Base-by-base conservation (phyloP, 2,797 vertebrate species). In the Anableps anableps region DNA sequence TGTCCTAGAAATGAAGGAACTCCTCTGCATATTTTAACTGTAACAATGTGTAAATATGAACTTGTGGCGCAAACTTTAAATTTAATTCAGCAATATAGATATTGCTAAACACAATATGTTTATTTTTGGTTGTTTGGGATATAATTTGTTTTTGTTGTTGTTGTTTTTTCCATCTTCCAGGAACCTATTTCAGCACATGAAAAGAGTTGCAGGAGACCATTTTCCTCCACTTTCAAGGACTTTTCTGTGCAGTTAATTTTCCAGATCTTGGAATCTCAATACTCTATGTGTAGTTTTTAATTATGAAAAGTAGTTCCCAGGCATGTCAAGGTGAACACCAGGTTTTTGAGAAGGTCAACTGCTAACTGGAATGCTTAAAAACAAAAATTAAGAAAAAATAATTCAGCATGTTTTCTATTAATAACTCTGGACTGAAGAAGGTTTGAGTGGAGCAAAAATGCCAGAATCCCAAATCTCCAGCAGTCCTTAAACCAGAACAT, bases 231-330 rank as follows among this genome's bases (percentile, higher is more conserved):
- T 36, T 21, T 58, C 48, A 77, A 74, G 72, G 47, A n/a, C 14
- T 55, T 68, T 89, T 92, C 88, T 88, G 73, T 77, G 81, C 86
- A 84, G 84, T 82, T 85, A 70, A 91, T 93, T 92, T 81, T 88
- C 58, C 86, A 87, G 62, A 51, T 85, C 47, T 83, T 68, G 88
- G 75, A 91, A 82, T 48, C 1, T 70, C 89, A 90, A 91, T 79
- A 86, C 75, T 75, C 76, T 43, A 43, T 43, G 43, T 43, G 4
- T 4, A 4, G 83, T 23, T 72, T 85, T 85, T 66, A n/a, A 81
- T 80, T 89, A 82, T 86, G 85, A 83, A 71, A 21, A 29, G 38
- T 51, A 60, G 86, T 87, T 93, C 83, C 84, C 86, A 87, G 77
- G 84, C 87, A 76, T 58, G 84, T 86, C 79, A 55, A 74, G 70